These are phyloP conservation scores for Sebastes elongatus DNA, from an alignment of 2,797 vertebrate species.

Conservation along the genomic window DNA sequence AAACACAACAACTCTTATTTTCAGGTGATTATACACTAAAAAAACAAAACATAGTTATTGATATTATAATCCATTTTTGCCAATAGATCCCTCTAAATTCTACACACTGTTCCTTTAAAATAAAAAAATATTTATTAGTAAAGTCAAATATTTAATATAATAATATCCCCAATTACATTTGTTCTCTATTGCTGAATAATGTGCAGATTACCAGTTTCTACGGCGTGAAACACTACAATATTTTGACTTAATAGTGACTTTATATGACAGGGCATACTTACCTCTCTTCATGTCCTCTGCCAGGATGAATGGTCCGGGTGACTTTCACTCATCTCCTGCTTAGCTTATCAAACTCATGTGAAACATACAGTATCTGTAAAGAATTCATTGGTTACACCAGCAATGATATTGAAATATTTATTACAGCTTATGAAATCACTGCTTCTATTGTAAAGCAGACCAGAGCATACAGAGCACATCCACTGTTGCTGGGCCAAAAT, in stretches of 20 bases:
- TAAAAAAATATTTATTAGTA: background rate
- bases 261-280: background rate
- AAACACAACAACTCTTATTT: too few relatives aligned
- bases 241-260: background rate
- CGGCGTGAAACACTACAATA: background rate
- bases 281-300: background rate
- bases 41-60: too few relatives aligned
- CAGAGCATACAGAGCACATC: conserved; percentile 75
- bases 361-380: conserved; percentile 44
- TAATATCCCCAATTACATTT: accelerated
- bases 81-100: background rate
- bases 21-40: too few relatives aligned
- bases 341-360: conserved; percentile 16
- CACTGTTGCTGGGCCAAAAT: conserved; percentile 63
- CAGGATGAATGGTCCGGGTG: background rate
- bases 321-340: background rate
- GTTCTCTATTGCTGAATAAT: background rate
- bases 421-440: conserved; percentile 77
- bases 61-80: too few relatives aligned
- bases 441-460: conserved; percentile 71
- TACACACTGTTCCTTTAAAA: background rate
- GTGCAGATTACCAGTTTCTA: background rate
- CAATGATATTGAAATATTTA: conserved; percentile 74
- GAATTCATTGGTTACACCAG: conserved; percentile 64
- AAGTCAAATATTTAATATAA: background rate